phyloP scores from a whole-genome alignment of 2,888 invertebrate species.

The Apotomis capreana region DNA sequence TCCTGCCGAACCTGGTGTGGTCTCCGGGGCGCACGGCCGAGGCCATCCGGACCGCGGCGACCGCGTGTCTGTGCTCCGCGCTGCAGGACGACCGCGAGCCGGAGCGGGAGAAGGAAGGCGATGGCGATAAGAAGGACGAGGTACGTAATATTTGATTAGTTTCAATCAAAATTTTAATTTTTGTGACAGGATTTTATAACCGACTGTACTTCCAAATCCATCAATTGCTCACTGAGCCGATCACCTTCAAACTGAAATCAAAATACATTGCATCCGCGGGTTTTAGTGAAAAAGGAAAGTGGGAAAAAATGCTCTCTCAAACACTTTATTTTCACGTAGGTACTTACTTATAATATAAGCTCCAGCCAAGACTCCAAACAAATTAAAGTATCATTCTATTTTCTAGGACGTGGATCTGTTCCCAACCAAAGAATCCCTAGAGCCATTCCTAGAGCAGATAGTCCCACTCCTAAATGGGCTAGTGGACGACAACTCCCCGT shows the following conservation, averaged over 20 bases:
- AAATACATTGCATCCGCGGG: too few species aligned
- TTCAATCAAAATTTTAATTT: neutral
- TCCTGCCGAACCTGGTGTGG: slow-evolving; percentile 90
- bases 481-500: slow-evolving; percentile 85
- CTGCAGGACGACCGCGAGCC: slow-evolving; percentile 72
- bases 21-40: slow-evolving; percentile 89
- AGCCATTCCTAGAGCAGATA: slow-evolving; percentile 76
- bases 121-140: slow-evolving; percentile 62
- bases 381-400: neutral
- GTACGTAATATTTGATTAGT: slow-evolving; percentile 47
- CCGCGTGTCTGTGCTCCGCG: slow-evolving; percentile 87
- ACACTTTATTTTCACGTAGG: too few species aligned
- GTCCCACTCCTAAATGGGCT: slow-evolving; percentile 84
- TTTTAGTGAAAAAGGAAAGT: too few species aligned
- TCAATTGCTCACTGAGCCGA: too few species aligned
- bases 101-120: slow-evolving; percentile 52
- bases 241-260: too few species aligned
- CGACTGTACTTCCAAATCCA: too few species aligned
- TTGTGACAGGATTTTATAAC: too few species aligned
- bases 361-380: neutral
- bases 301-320: too few species aligned
- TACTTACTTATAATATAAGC: too few species aligned
- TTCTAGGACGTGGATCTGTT: slow-evolving; percentile 74
- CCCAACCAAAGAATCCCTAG: slow-evolving; percentile 72
- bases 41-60: slow-evolving; percentile 89